These are phyloP conservation scores for Acromyrmex echinatior DNA, from an alignment of 1,140 invertebrate genomes.

Conservation along the genomic window DNA sequence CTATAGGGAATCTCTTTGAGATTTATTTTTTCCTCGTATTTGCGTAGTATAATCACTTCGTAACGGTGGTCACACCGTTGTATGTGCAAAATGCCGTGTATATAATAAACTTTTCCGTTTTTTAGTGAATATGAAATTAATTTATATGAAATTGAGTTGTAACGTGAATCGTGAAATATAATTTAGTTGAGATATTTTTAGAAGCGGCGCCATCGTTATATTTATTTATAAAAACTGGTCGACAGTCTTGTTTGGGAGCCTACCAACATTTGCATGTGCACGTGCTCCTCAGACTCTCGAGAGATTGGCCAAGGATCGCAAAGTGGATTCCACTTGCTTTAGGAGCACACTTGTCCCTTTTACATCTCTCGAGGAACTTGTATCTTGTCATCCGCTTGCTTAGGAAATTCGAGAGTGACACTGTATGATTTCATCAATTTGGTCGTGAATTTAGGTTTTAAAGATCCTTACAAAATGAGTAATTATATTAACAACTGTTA, in stretches of 20 bases:
- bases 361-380: slow-evolving; percentile 55
- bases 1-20: not conserved
- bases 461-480: not conserved
- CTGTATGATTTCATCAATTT: slow-evolving; percentile 28
- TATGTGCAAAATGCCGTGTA: not conserved
- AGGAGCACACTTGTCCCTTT: slow-evolving; percentile 55
- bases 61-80: not conserved
- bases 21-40: not conserved
- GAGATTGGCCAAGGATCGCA: slow-evolving; percentile 47
- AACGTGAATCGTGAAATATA: not conserved
- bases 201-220: slow-evolving; percentile 63
- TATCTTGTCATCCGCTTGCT: slow-evolving; percentile 35
- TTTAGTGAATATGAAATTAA: not conserved
- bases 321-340: slow-evolving; percentile 59
- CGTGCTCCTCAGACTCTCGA: slow-evolving; percentile 44
- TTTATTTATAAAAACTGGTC: slow-evolving; percentile 58
- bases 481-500: slow-evolving; percentile 12
- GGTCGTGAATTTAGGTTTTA: not conserved
- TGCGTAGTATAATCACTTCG: not conserved
- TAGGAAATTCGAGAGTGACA: slow-evolving; percentile 23
- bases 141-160: not conserved
- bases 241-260: slow-evolving; percentile 54
- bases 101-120: not conserved
- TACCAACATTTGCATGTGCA: slow-evolving; percentile 61
- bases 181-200: slow-evolving; percentile 25